phyloP scores from a whole-genome alignment of 2,797 vertebrate species.

The Psittacula echo region DNA sequence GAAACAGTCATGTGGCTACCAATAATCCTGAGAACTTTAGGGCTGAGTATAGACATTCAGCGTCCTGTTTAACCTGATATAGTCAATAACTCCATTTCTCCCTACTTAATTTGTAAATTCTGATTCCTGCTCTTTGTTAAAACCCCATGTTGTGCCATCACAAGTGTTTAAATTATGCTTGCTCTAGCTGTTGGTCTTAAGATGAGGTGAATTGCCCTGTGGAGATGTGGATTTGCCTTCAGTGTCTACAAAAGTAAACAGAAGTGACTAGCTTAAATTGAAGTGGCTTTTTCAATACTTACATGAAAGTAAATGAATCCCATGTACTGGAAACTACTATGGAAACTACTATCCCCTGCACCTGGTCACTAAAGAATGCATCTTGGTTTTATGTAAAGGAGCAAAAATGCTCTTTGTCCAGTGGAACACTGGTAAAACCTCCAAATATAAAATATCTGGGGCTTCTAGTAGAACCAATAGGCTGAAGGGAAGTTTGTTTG shows the following conservation, averaged over 20 bases:
- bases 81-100: not conserved
- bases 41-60: not conserved
- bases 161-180: not conserved
- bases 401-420: not conserved
- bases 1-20: not conserved
- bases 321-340: not conserved
- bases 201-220: not conserved
- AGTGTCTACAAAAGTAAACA: not conserved
- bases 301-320: not conserved
- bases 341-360: not conserved
- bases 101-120: not conserved
- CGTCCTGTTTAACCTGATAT: not conserved
- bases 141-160: not conserved
- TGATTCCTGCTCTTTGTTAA: not conserved
- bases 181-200: not conserved
- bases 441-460: not conserved
- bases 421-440: not conserved
- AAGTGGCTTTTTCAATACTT: not conserved
- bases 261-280: not conserved
- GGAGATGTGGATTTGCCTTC: not conserved
- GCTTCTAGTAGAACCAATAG: not conserved
- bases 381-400: not conserved
- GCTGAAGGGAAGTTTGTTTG: not conserved
- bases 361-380: not conserved
- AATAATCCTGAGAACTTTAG: not conserved